A percentile compares a stretch with the other conserved stretches of the same genome.
Conservation (phyloP, 2,888 invertebrate genomes). For the Lasius platythorax region DNA sequence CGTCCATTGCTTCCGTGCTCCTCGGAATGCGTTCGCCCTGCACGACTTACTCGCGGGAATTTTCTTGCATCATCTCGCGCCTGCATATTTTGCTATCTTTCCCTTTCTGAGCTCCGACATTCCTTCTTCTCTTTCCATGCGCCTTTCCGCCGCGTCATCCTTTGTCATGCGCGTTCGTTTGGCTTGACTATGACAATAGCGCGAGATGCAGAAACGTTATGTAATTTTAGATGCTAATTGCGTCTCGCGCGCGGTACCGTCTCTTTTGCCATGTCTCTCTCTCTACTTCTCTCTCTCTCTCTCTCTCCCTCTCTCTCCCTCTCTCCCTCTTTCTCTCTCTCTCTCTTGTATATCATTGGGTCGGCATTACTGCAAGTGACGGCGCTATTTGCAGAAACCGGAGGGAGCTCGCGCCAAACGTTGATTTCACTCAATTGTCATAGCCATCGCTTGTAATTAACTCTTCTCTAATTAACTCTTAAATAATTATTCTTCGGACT, state of each 20-base stretch:
- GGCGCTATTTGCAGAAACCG: conserved; percentile 38
- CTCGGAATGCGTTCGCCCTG: conserved; percentile 3
- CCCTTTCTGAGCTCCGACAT: background rate
- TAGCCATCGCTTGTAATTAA: conserved; percentile 29
- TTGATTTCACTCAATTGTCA: conserved; percentile 36
- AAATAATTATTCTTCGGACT: conserved; percentile 8
- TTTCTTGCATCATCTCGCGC: conserved; percentile 35
- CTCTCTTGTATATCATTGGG: conserved; percentile 38
- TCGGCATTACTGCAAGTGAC: conserved; percentile 49
- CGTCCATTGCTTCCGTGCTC: background rate
- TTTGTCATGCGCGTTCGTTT: conserved; percentile 49
- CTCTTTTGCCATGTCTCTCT: conserved; percentile 33
- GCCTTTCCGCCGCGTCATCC: conserved; percentile 17
- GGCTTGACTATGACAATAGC: conserved; percentile 50
- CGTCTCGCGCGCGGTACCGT: conserved; percentile 29
- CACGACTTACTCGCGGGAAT: conserved; percentile 36
- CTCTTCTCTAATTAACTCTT: conserved; percentile 47
- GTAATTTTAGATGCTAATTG: conserved; percentile 55
- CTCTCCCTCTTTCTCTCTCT: background rate
- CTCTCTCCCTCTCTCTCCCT: background rate
- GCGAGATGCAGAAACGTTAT: conserved; percentile 47
- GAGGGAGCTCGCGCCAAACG: conserved; percentile 14
- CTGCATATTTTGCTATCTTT: conserved; percentile 41
- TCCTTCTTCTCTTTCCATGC: conserved; percentile 46
- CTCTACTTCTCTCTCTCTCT: background rate